phyloP scores from a whole-genome alignment of 2,888 invertebrate species.

The Eucriotettix oculatus region DNA sequence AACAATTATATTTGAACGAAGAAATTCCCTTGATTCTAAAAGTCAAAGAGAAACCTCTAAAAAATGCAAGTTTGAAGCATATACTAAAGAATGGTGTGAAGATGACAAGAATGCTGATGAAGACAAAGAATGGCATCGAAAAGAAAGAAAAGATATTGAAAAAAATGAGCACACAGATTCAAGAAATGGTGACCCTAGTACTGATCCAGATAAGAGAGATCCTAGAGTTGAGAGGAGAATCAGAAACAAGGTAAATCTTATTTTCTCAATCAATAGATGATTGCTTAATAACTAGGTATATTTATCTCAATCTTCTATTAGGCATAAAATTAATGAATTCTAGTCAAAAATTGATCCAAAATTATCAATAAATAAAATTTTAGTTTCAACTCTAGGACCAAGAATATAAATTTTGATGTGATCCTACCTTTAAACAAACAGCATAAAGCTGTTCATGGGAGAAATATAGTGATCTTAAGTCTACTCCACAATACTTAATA shows the following conservation, averaged over 20 bases:
- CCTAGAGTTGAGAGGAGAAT: conserved; percentile 43
- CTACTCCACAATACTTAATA: too few species aligned
- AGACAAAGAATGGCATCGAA: background rate
- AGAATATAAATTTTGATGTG: too few species aligned
- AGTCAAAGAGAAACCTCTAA: background rate
- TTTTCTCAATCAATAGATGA: too few species aligned
- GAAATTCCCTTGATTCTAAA: conserved; percentile 10
- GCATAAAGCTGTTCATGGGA: too few species aligned
- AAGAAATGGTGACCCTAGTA: conserved; percentile 23
- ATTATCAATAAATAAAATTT: too few species aligned
- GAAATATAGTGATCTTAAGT: too few species aligned
- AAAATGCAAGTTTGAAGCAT: background rate
- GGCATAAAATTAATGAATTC: too few species aligned
- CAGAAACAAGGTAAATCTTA: conserved; percentile 39
- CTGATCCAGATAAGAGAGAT: conserved; percentile 21
- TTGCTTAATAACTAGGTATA: too few species aligned
- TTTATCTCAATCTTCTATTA: too few species aligned
- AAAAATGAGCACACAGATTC: conserved; percentile 34
- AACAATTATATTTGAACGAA: background rate
- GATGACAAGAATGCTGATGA: background rate
- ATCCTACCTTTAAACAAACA: too few species aligned
- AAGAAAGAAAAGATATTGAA: conserved; percentile 17
- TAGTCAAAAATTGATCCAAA: too few species aligned
- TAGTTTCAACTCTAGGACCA: too few species aligned
- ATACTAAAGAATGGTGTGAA: background rate